A percentile compares a stretch with the other conserved stretches of the same genome.
These are phyloP conservation scores for Montifringilla adamsi DNA, from an alignment of 2,113 vertebrate species.

Conservation along the genomic window DNA sequence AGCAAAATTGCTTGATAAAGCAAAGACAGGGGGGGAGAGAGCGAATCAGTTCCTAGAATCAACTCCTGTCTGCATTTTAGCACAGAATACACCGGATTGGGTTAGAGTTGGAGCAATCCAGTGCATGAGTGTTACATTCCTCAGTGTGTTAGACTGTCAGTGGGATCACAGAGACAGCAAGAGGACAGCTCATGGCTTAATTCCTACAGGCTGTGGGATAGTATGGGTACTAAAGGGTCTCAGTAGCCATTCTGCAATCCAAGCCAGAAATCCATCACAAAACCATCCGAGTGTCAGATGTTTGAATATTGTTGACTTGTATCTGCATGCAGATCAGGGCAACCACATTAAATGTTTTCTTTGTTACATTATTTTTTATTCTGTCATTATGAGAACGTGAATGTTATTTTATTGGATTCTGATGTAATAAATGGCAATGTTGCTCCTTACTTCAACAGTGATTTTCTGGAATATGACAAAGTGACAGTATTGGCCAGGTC, in stretches of 20 bases:
- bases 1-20: not conserved
- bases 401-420: fast-evolving
- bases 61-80: not conserved
- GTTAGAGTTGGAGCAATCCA: not conserved
- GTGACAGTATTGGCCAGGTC: not conserved
- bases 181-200: not conserved
- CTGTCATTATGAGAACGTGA: not conserved
- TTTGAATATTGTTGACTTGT: not conserved
- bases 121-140: not conserved
- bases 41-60: not conserved
- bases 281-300: not conserved
- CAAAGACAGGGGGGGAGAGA: not conserved
- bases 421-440: not conserved
- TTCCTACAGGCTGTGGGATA: not conserved
- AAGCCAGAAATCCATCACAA: not conserved
- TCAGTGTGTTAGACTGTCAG: not conserved
- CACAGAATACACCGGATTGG: not conserved
- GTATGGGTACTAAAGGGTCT: not conserved
- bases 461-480: not conserved
- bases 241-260: not conserved
- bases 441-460: not conserved
- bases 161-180: not conserved
- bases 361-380: not conserved
- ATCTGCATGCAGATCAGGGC: not conserved
- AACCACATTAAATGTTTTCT: not conserved